Conservation (phyloP, 2,113 vertebrate genomes). For the Tamias sibiricus region DNA sequence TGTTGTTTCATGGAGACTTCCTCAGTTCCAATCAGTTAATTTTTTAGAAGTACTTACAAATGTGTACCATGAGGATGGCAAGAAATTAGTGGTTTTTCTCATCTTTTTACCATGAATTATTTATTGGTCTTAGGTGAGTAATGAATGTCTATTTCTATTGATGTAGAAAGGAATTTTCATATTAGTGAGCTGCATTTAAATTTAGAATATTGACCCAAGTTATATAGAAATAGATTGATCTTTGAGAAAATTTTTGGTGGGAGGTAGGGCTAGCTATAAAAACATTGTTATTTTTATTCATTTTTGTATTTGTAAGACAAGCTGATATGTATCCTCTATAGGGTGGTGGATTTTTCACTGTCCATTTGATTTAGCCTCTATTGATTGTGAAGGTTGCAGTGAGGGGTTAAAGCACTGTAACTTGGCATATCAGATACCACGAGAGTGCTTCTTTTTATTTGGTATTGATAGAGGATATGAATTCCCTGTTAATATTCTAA, state of each 20-base stretch:
- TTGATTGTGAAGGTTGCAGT: neutral
- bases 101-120: neutral
- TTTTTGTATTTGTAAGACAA: conserved; percentile 35
- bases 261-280: neutral
- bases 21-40: neutral
- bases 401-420: neutral
- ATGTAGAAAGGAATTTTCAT: conserved; percentile 31
- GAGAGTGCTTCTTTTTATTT: neutral
- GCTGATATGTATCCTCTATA: neutral
- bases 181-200: neutral
- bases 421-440: neutral
- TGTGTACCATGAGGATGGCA: neutral
- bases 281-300: neutral
- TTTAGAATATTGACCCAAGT: neutral
- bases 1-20: neutral
- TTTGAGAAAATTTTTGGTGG: neutral
- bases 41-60: neutral
- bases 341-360: neutral
- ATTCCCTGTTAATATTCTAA: neutral
- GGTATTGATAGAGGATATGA: neutral
- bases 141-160: conserved; percentile 25
- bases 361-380: neutral
- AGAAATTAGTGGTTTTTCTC: conserved; percentile 2
- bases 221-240: neutral
- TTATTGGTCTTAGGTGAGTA: neutral